A percentile compares a stretch with the other conserved stretches of the same genome.
phyloP scores from a whole-genome alignment of 2,797 vertebrate genomes.

The Amblyraja radiata region DNA sequence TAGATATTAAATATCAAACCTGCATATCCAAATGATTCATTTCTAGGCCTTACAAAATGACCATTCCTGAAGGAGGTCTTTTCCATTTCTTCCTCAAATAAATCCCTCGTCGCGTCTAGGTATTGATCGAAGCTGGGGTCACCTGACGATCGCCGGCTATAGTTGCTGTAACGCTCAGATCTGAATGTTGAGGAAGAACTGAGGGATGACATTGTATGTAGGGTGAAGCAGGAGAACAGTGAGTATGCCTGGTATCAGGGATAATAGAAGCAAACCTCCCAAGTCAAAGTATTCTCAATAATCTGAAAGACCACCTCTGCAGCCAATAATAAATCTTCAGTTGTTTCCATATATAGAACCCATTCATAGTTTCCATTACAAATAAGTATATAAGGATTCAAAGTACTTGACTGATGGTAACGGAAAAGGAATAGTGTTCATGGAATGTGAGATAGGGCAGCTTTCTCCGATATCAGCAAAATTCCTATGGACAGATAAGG shows the following conservation, averaged over 20 bases:
- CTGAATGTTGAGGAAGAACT: conserved; percentile 54
- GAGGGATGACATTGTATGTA: conserved; percentile 48
- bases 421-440: conserved; percentile 21
- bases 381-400: not conserved
- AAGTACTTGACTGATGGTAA: not conserved
- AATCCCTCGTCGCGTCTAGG: conserved; percentile 32
- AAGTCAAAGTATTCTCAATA: not conserved
- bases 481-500: not conserved
- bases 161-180: conserved; percentile 57
- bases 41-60: conserved; percentile 42
- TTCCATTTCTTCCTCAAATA: conserved; percentile 52
- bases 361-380: not conserved
- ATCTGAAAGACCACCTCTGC: not conserved
- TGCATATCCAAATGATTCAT: conserved; percentile 46
- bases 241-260: not conserved
- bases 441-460: conserved; percentile 35
- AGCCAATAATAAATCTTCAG: not conserved
- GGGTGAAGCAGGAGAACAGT: not conserved
- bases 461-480: conserved; percentile 21
- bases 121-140: conserved; percentile 54
- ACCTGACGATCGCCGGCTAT: conserved; percentile 43
- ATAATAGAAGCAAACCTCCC: not conserved
- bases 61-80: conserved; percentile 33
- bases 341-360: not conserved
- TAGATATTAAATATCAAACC: conserved; percentile 44